phyloP scores from a whole-genome alignment of 35 echinoderm and acorn worm genomes.

The Lytechinus variegatus region DNA sequence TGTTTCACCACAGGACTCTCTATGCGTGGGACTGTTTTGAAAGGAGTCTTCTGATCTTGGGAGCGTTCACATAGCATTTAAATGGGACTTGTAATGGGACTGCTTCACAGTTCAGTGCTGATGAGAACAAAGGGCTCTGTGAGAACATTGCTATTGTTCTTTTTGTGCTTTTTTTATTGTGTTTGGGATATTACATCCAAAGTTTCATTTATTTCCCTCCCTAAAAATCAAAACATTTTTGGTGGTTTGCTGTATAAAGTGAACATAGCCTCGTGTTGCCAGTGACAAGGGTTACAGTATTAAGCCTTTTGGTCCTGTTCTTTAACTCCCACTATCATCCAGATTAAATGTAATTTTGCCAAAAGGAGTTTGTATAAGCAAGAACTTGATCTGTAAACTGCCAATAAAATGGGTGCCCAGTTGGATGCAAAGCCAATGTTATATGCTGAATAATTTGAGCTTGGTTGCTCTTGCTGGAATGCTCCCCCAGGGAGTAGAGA shows the following conservation, averaged over 20 bases:
- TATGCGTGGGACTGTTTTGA: background rate
- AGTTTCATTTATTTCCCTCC: background rate
- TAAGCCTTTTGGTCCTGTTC: no score
- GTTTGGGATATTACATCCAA: background rate
- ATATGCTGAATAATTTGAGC: no score
- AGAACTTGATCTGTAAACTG: no score
- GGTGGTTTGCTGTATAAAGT: background rate
- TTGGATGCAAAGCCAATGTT: no score
- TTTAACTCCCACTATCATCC: no score
- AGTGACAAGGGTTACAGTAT: background rate
- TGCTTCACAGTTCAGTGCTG: background rate
- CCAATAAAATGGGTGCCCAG: no score
- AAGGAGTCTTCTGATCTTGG: background rate
- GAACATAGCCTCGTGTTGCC: background rate
- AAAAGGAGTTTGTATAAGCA: no score
- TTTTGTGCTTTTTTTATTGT: background rate
- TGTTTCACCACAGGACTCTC: background rate
- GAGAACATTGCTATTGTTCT: background rate
- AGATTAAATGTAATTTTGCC: no score
- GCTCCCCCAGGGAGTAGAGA: no score
- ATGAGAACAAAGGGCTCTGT: background rate
- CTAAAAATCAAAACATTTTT: background rate
- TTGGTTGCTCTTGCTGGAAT: no score
- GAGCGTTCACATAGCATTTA: background rate
- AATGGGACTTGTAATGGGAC: no score